Base-by-base conservation (phyloP, 2,113 vertebrate species). In the Salvelinus alpinus region DNA sequence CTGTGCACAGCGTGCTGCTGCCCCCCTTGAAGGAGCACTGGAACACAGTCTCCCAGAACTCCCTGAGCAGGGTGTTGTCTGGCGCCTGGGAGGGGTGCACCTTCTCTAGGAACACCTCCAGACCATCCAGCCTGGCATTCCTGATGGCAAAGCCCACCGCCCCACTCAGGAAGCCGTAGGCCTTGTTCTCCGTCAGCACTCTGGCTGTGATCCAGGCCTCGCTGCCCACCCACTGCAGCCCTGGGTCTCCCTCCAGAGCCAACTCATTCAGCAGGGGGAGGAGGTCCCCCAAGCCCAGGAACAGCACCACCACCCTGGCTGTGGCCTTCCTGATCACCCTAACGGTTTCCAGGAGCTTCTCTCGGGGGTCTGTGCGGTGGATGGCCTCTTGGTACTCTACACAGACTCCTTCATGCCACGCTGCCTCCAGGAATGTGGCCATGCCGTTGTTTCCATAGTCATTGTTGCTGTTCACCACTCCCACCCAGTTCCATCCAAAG, bases 401-500 rank as follows among this genome's bases (percentile, higher is more conserved):
- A 47, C 88, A 86, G 59, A 89, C 73, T 0, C 83, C 84, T 18
- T 78, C 73, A 16, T 80, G 34, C 31, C 78, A 8, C 2, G 88
- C 83, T 22, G 70, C 80, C 59, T 88, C 51, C 5, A 71, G 11
- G 77, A 89, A 89, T 1, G 81, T 72, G 29, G 83, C 79, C 59
- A 88, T 86, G 3, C 86, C 88, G n/a, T 29, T 81, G 82, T 86
- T 88, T 7, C 88, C 88, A 70, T 88, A 89, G 47, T 88, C 86
- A 80, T 60, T 83, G 38, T 79, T 73, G 75, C 84, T 86, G 60
- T 81, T 74, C 12, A 89, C 76, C 3, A 83, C 74, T 3, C 88
- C 88, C 18, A 88, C 82, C 86, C 88, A 89, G 3, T 83, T 86
- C 88, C 88, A 89, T 60, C 84, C 83, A 75, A 89, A 89, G 70